phyloP scores from a whole-genome alignment of 2,888 invertebrate species.

The Ditylenchus weischeri region DNA sequence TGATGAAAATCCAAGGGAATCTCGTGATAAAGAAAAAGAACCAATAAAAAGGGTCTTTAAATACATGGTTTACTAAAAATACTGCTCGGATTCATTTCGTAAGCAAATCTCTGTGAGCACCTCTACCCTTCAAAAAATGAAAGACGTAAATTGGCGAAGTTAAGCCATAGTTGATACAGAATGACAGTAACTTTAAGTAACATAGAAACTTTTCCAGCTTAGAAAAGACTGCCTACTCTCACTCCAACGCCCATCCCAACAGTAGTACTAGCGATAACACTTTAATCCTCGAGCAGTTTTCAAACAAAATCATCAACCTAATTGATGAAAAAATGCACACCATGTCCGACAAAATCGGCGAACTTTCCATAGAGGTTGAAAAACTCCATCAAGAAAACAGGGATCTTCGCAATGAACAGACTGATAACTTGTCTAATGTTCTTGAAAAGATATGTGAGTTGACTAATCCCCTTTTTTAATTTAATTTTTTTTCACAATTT shows the following conservation, averaged over 20 bases:
- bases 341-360: conserved; percentile 20
- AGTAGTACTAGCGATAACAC: neutral
- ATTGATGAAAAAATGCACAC: conserved; percentile 20
- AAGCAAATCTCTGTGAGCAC: too few relatives aligned
- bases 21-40: too few relatives aligned
- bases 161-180: too few relatives aligned
- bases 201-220: neutral
- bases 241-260: neutral
- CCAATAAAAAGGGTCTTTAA: too few relatives aligned
- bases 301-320: conserved; percentile 14
- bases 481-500: conserved; percentile 9
- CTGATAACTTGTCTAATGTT: conserved; percentile 35
- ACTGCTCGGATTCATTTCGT: too few relatives aligned
- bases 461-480: neutral
- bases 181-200: too few relatives aligned
- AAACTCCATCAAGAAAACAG: conserved; percentile 23
- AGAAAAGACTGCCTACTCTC: neutral
- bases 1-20: too few relatives aligned
- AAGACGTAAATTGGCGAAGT: too few relatives aligned
- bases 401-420: conserved; percentile 27
- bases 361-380: conserved; percentile 17
- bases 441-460: conserved; percentile 39
- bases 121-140: too few relatives aligned
- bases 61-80: too few relatives aligned
- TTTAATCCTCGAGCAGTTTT: neutral